A percentile compares a stretch with the other conserved stretches of the same genome.
phyloP scores from a whole-genome alignment of 2,888 invertebrate species.

The Thera britannica region DNA sequence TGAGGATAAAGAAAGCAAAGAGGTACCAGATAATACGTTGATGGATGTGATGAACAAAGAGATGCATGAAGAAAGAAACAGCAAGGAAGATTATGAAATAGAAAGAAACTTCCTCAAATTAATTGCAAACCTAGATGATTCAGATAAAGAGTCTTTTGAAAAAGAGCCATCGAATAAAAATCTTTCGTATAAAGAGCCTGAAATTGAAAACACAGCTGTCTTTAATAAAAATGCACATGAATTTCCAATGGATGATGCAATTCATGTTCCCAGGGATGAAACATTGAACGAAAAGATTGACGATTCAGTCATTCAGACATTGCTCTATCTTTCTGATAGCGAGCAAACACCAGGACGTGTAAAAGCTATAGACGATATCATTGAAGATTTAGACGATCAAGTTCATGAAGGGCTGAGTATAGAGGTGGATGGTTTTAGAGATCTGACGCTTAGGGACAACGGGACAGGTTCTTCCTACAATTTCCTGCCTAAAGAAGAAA shows the following conservation, averaged over 20 bases:
- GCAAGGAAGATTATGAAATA: constrained; percentile 9
- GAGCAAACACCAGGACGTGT: constrained; percentile 35
- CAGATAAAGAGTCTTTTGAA: constrained; percentile 10
- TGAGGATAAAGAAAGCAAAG: too few relatives aligned
- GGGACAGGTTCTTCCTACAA: constrained; percentile 22
- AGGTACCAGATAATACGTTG: too few relatives aligned
- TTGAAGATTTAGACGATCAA: constrained; percentile 34
- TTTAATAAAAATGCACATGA: constrained; percentile 4
- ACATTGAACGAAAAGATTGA: constrained; percentile 24
- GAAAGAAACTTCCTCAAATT: constrained; percentile 49
- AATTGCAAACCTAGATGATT: constrained; percentile 51
- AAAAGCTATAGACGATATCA: constrained; percentile 31
- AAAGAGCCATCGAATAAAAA: too few relatives aligned
- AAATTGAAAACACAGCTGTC: background rate
- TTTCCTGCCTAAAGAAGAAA: constrained; percentile 36
- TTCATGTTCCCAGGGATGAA: background rate
- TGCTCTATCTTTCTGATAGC: constrained; percentile 54
- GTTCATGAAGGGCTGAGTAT: constrained; percentile 38
- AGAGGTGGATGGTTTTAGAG: constrained; percentile 34
- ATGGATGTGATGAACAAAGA: too few relatives aligned
- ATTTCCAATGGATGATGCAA: constrained; percentile 1
- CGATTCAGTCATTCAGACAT: constrained; percentile 45
- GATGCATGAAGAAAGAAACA: background rate
- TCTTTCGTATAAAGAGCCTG: background rate
- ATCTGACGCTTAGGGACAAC: constrained; percentile 42